Conservation (phyloP, 2,113 vertebrate genomes). For the Elephantulus edwardii region DNA sequence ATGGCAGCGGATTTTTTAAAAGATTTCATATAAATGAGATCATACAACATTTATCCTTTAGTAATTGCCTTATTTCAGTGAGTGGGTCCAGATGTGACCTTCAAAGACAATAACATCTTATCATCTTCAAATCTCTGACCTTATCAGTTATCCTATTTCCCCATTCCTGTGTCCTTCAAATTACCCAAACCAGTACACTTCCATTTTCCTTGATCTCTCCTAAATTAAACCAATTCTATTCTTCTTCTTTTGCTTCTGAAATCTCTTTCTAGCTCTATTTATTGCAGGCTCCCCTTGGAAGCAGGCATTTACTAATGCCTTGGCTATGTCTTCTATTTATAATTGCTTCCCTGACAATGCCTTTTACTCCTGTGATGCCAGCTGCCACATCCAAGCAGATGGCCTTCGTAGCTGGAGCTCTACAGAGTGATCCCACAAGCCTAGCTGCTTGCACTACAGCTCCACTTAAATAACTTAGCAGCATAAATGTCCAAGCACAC, state of each 20-base stretch:
- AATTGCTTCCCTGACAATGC: slow-evolving; percentile 40
- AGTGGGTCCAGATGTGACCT: not conserved
- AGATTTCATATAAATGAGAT: not conserved
- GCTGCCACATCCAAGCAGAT: not conserved
- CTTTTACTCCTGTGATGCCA: not conserved
- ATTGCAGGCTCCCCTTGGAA: not conserved
- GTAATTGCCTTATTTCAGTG: not conserved
- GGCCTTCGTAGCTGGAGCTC: not conserved
- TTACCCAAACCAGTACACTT: not conserved
- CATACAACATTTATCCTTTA: not conserved
- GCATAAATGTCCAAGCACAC: not conserved
- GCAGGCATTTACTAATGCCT: not conserved
- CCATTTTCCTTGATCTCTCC: not conserved
- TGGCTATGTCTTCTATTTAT: slow-evolving; percentile 2
- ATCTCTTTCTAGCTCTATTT: not conserved
- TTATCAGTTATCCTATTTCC: not conserved
- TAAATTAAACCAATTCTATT: not conserved
- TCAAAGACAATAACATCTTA: not conserved
- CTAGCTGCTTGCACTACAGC: not conserved
- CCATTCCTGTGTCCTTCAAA: not conserved
- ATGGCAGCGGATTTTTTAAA: no score
- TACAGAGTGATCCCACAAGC: not conserved
- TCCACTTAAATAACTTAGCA: not conserved
- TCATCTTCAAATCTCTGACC: not conserved
- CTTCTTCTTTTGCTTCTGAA: not conserved